Conservation (phyloP, 2,888 invertebrate species). For the Orchesella flavescens region DNA sequence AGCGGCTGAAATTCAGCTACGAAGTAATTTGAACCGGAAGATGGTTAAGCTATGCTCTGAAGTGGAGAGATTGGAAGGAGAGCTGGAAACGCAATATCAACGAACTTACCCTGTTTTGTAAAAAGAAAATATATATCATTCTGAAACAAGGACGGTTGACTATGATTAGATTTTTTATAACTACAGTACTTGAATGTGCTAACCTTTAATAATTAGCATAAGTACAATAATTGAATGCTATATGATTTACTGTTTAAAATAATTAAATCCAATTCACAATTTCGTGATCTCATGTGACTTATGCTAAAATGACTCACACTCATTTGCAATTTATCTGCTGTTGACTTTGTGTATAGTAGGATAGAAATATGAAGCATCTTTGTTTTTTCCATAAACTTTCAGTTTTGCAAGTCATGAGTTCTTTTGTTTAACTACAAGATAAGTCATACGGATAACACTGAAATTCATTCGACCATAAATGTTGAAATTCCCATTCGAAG, state of each 20-base stretch:
- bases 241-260: not conserved
- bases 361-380: too few species aligned
- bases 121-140: not conserved
- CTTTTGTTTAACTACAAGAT: too few species aligned
- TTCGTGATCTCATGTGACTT: not conserved
- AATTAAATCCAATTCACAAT: not conserved
- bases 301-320: not conserved
- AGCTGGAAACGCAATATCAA: slow-evolving; percentile 67
- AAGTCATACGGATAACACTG: too few species aligned
- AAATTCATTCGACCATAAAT: too few species aligned
- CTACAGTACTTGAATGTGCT: not conserved
- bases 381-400: too few species aligned
- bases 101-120: slow-evolving; percentile 68
- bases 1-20: slow-evolving; percentile 63
- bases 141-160: not conserved
- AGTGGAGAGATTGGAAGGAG: slow-evolving; percentile 66
- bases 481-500: too few species aligned
- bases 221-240: not conserved
- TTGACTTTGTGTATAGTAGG: not conserved
- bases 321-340: not conserved
- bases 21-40: slow-evolving; percentile 65
- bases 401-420: too few species aligned
- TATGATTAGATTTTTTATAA: not conserved
- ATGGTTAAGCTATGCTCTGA: slow-evolving; percentile 65
- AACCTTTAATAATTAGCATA: not conserved